Conservation (phyloP, 2,888 invertebrate genomes). For the Lutraria lutraria region DNA sequence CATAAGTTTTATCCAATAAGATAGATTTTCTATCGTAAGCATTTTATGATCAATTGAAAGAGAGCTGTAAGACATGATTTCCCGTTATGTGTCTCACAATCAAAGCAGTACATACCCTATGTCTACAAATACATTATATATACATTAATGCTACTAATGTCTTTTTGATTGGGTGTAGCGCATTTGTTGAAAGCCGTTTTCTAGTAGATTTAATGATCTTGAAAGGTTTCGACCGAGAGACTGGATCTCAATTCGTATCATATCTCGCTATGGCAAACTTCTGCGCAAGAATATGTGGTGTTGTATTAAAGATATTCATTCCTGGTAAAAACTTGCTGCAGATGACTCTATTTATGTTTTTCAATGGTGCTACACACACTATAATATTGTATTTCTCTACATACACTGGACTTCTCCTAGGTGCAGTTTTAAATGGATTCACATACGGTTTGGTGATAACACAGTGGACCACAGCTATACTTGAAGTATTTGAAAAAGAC, state of each 20-base stretch:
- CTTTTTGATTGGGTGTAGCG: slow-evolving; percentile 12
- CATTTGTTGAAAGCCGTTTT: slow-evolving; percentile 33
- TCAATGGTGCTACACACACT: slow-evolving; percentile 34
- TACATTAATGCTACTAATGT: background rate
- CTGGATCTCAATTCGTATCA: slow-evolving; percentile 39
- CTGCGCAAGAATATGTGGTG: slow-evolving; percentile 13
- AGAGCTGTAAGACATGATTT: too few species aligned
- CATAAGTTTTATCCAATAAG: too few species aligned
- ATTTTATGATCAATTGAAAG: too few species aligned
- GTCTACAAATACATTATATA: too few species aligned
- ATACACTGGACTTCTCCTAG: slow-evolving; percentile 33
- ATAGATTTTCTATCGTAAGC: too few species aligned
- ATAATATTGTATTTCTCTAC: slow-evolving; percentile 26
- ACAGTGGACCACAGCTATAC: slow-evolving; percentile 15
- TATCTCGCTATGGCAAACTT: slow-evolving; percentile 39
- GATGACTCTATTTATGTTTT: background rate
- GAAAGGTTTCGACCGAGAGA: slow-evolving; percentile 34
- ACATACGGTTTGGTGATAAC: slow-evolving; percentile 19
- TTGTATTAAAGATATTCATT: background rate
- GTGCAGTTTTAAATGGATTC: slow-evolving; percentile 38
- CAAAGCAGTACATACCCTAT: too few species aligned
- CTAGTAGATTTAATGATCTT: slow-evolving; percentile 42
- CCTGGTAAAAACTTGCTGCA: slow-evolving; percentile 19
- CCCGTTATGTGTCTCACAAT: too few species aligned
- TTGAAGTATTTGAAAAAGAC: slow-evolving; percentile 30